These are phyloP conservation scores for Clarias magur DNA, from an alignment of 2,113 vertebrate genomes.

Conservation along the genomic window DNA sequence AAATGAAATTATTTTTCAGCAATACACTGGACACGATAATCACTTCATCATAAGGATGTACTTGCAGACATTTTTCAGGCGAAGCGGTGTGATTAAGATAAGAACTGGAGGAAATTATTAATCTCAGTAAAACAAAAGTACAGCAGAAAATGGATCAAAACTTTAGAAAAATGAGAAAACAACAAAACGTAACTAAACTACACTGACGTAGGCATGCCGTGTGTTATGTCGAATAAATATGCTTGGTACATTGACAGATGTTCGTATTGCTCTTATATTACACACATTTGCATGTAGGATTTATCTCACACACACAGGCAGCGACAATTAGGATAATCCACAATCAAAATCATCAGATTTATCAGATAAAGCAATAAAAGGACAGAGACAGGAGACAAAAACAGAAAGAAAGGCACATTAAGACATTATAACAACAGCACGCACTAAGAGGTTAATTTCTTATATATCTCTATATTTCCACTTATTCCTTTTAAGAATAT, in stretches of 20 bases:
- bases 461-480: too few species aligned
- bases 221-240: neutral
- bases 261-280: neutral
- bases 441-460: too few species aligned
- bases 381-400: too few species aligned
- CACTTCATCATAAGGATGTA: neutral
- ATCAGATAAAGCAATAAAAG: too few species aligned
- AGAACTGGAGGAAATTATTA: neutral
- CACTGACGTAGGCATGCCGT: neutral
- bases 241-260: neutral
- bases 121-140: neutral
- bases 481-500: too few species aligned
- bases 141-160: neutral
- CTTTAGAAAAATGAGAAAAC: neutral
- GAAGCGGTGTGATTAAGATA: neutral
- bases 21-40: neutral
- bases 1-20: neutral
- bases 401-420: neutral
- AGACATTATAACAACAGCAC: neutral
- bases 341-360: too few species aligned
- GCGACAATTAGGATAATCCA: too few species aligned
- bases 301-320: too few species aligned
- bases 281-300: neutral
- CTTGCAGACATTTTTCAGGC: constrained; percentile 10
- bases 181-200: neutral